Conservation (phyloP, 1,140 invertebrate species). For the Metopolophium dirhodum region DNA sequence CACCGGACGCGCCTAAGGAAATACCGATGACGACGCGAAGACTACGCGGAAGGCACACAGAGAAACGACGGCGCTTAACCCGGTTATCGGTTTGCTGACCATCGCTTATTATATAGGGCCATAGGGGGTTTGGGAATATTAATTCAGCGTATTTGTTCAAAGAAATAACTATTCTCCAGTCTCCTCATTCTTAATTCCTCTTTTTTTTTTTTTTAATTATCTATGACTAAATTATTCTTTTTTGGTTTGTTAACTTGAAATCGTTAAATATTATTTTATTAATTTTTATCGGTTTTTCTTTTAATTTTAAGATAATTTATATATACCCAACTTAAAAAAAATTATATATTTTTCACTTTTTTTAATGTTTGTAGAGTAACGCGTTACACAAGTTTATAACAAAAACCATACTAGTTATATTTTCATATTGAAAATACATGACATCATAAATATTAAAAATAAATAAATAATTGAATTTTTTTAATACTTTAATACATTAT, state of each 20-base stretch:
- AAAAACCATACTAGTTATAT: not conserved
- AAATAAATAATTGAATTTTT: too few relatives aligned
- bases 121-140: too few relatives aligned
- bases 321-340: too few relatives aligned
- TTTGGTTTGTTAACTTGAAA: not conserved
- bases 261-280: not conserved
- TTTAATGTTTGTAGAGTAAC: too few relatives aligned
- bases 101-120: not conserved
- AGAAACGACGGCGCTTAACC: conserved; percentile 15
- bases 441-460: not conserved
- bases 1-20: not conserved
- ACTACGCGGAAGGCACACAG: not conserved
- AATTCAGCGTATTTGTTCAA: not conserved
- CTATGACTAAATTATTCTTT: not conserved
- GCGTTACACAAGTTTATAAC: not conserved
- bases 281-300: not conserved
- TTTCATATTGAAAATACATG: not conserved
- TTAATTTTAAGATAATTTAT: too few relatives aligned
- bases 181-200: not conserved
- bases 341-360: too few relatives aligned
- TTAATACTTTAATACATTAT: too few relatives aligned
- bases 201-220: not conserved
- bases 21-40: not conserved
- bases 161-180: too few relatives aligned
- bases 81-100: not conserved